Conservation (phyloP, 2,888 invertebrate species). For the Hypercompe scribonia region DNA sequence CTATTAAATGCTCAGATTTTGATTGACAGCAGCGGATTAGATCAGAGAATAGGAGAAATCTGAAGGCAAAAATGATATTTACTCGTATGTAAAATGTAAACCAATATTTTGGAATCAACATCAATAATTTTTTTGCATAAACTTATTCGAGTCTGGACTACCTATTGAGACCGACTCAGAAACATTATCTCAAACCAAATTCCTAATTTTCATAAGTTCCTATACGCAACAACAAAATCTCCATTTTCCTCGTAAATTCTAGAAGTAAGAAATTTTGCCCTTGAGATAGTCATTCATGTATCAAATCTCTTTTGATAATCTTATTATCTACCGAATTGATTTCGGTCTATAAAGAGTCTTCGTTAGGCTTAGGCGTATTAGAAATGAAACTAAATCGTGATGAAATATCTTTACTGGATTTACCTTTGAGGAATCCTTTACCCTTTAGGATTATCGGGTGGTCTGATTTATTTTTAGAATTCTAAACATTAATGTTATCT, state of each 20-base stretch:
- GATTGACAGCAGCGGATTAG: too few relatives aligned
- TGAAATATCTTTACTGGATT: neutral
- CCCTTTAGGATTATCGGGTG: neutral
- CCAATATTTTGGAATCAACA: neutral
- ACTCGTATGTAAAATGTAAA: too few relatives aligned
- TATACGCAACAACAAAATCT: neutral
- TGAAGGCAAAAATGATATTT: too few relatives aligned
- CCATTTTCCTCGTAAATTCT: neutral
- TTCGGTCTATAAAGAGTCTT: constrained; percentile 5
- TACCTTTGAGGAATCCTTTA: neutral
- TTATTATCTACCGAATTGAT: neutral
- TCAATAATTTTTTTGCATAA: neutral
- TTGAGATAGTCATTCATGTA: neutral
- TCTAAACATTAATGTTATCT: neutral
- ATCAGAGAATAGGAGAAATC: too few relatives aligned
- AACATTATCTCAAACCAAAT: neutral
- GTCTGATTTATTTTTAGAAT: neutral
- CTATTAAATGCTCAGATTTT: too few relatives aligned
- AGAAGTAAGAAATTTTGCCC: neutral
- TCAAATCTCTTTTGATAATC: constrained; percentile 4
- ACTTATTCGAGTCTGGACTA: neutral
- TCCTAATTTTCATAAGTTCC: neutral
- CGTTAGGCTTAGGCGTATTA: constrained; percentile 2
- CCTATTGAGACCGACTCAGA: neutral
- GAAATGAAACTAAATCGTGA: neutral